A percentile compares a stretch with the other conserved stretches of the same genome.
Conservation (phyloP, 1,140 invertebrate genomes). For the Drosophila ohnishii region DNA sequence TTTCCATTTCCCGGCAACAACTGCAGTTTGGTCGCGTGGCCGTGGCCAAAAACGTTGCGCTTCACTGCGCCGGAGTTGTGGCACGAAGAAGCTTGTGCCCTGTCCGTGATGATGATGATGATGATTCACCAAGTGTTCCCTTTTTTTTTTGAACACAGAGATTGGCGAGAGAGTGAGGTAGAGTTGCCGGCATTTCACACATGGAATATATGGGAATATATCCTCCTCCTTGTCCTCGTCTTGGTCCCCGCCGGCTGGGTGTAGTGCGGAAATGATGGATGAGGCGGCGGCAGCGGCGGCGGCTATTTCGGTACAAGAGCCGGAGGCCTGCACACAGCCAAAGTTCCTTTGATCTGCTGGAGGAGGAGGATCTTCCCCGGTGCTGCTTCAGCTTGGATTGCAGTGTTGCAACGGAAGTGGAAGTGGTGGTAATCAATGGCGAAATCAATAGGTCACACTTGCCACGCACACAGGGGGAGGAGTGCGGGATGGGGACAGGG, state of each 20-base stretch:
- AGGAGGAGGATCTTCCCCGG: not conserved
- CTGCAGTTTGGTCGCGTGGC: constrained; percentile 69
- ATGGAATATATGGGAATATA: constrained; percentile 13
- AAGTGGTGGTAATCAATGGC: constrained; percentile 51
- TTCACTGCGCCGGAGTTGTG: constrained; percentile 46
- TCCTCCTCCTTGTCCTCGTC: not conserved
- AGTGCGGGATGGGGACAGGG: not conserved
- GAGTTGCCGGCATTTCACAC: constrained; percentile 33
- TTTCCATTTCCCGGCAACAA: constrained; percentile 28
- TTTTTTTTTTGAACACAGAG: constrained; percentile 9
- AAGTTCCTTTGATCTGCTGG: constrained; percentile 29
- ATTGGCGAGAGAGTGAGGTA: not conserved
- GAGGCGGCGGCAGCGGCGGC: constrained; percentile 32
- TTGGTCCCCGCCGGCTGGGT: constrained; percentile 8
- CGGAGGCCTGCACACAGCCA: not conserved
- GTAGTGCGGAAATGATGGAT: constrained; percentile 51
- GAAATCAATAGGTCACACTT: constrained; percentile 72
- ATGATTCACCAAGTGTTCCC: constrained; percentile 41
- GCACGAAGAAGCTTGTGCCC: constrained; percentile 23
- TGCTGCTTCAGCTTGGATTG: constrained; percentile 2
- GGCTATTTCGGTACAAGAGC: constrained; percentile 43
- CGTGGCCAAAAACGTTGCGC: constrained; percentile 42
- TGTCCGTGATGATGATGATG: not conserved
- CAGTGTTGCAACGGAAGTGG: constrained; percentile 31
- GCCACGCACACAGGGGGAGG: constrained; percentile 2